A percentile compares a stretch with the other conserved stretches of the same genome.
These are phyloP conservation scores for Mechanitis mazaeus DNA, from an alignment of 2,888 invertebrate genomes.

Conservation along the genomic window DNA sequence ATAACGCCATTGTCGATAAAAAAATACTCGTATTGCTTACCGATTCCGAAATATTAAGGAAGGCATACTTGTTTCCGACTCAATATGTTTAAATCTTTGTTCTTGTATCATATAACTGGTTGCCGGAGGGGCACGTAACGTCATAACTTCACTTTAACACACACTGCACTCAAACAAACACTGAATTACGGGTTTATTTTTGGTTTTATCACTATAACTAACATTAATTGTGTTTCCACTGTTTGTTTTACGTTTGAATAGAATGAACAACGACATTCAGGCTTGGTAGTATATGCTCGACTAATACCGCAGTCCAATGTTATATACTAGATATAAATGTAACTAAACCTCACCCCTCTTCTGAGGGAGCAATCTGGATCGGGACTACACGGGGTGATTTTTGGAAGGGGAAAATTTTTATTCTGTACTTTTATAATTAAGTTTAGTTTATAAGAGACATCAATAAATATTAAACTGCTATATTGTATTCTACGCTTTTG, in stretches of 20 bases:
- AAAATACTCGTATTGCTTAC: conserved; percentile 64
- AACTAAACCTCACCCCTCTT: conserved; percentile 44
- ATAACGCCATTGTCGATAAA: conserved; percentile 29
- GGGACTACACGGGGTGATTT: conserved; percentile 42
- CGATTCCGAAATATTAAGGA: conserved; percentile 80
- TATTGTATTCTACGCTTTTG: too few species aligned
- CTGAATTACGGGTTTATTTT: conserved; percentile 45
- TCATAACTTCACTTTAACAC: conserved; percentile 69
- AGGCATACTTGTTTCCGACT: conserved; percentile 72
- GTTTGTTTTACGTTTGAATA: conserved; percentile 40
- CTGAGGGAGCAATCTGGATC: conserved; percentile 38
- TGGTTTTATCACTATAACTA: conserved; percentile 48
- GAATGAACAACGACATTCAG: conserved; percentile 64
- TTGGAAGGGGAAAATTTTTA: conserved; percentile 8
- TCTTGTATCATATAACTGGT: conserved; percentile 67
- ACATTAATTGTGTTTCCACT: conserved; percentile 47
- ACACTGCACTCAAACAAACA: conserved; percentile 52
- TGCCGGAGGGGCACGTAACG: conserved; percentile 72
- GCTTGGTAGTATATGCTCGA: conserved; percentile 45
- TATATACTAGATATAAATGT: conserved; percentile 39
- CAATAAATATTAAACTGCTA: background rate
- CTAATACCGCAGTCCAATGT: conserved; percentile 50
- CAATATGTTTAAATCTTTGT: conserved; percentile 68
- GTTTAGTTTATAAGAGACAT: background rate
- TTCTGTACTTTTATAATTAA: background rate